Evolutionary conservation across 2,888 invertebrate species (phyloP).

Genomic region (Crocallis elinguaria): DNA sequence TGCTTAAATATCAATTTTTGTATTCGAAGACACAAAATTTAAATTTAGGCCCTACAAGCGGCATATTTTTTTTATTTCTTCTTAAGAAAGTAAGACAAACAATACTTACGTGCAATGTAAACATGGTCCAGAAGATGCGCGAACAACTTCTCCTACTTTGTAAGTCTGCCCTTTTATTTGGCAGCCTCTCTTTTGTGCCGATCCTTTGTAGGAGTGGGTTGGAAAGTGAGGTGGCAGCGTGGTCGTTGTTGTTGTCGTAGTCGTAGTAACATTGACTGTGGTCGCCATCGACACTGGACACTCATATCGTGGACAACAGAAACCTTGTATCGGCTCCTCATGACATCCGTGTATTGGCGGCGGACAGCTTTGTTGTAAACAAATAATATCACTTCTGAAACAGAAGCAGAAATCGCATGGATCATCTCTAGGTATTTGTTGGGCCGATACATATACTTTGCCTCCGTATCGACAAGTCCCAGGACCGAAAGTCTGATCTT

Average conservation of each 20-base stretch:
- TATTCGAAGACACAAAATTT: no score
- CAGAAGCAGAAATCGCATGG: conserved; percentile 99
- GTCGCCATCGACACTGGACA: conserved; percentile 96
- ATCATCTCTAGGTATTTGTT: conserved; percentile 97
- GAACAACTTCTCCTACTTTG: conserved; percentile 93
- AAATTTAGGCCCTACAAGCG: no score
- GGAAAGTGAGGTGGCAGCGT: conserved; percentile 93
- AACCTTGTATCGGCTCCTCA: conserved; percentile 96
- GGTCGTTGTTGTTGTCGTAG: conserved; percentile 94
- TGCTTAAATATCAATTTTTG: no score
- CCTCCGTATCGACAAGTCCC: conserved; percentile 97
- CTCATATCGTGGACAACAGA: conserved; percentile 97
- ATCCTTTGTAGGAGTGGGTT: conserved; percentile 91
- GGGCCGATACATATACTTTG: conserved; percentile 96
- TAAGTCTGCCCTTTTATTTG: conserved; percentile 94
- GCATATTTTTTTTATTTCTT: background rate
- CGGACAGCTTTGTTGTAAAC: conserved; percentile 97
- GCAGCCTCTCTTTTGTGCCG: conserved; percentile 91
- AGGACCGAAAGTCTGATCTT: conserved; percentile 92
- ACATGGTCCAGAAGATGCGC: conserved; percentile 95
- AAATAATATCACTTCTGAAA: conserved; percentile 97
- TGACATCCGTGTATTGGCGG: conserved; percentile 96
- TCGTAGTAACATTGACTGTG: conserved; percentile 92
- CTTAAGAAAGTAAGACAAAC: background rate
- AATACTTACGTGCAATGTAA: conserved; percentile 96